Evolutionary conservation across 2,888 invertebrate species (phyloP).

Genomic region (Tipula lateralis): DNA sequence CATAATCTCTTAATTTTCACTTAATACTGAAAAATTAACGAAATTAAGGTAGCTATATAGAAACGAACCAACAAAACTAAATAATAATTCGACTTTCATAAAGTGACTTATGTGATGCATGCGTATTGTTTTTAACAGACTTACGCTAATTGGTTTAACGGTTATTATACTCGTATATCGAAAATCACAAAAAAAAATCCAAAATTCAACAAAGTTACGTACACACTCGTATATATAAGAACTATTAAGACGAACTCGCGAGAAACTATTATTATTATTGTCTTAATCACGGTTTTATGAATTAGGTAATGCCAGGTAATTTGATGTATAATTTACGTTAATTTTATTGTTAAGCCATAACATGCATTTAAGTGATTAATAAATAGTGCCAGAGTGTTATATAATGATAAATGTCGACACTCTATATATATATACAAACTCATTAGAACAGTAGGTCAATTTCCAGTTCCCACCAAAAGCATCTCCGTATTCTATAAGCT

Average conservation of each 20-base stretch:
- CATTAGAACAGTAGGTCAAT: not conserved
- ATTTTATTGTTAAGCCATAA: not conserved
- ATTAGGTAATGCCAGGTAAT: conserved; percentile 5
- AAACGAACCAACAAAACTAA: not conserved
- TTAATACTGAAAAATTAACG: not conserved
- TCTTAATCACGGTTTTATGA: conserved; percentile 24
- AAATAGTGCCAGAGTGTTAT: not conserved
- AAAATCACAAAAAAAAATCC: not conserved
- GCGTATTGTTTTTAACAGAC: not conserved
- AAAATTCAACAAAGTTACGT: not conserved
- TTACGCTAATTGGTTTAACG: conserved; percentile 1
- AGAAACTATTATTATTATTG: conserved; percentile 19
- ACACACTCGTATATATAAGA: not conserved
- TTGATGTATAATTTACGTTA: not conserved
- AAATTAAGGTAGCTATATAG: not conserved
- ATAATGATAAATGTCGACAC: not conserved
- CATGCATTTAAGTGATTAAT: conserved; percentile 7
- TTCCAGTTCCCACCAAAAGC: not conserved
- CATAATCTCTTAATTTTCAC: not conserved
- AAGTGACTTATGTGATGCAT: not conserved
- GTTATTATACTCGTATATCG: not conserved
- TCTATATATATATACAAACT: not conserved
- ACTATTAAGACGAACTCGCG: not conserved
- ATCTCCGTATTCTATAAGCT: not conserved
- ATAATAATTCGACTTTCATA: not conserved